These are phyloP conservation scores for Aplidium turbinatum DNA, from an alignment of 23 tunicate genomes.

Conservation along the genomic window DNA sequence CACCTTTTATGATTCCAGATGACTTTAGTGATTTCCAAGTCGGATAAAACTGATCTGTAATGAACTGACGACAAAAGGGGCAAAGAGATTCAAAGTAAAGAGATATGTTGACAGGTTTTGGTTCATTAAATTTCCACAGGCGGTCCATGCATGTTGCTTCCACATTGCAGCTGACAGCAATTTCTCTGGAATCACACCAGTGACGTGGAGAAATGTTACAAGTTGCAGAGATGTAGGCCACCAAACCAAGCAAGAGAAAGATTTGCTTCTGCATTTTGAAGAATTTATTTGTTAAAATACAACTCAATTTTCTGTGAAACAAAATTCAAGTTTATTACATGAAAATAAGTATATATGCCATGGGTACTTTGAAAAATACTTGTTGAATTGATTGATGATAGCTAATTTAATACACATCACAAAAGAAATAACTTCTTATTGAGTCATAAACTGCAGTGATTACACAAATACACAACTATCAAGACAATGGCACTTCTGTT, in stretches of 20 bases:
- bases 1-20: slow-evolving; percentile 60
- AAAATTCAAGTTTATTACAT: too few species aligned
- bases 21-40: slow-evolving; percentile 61
- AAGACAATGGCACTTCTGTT: too few species aligned
- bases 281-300: too few species aligned
- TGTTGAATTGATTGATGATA: too few species aligned
- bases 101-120: slow-evolving; percentile 58
- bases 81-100: slow-evolving; percentile 80
- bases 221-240: slow-evolving; percentile 19
- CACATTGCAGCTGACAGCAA: slow-evolving; percentile 71
- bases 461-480: too few species aligned
- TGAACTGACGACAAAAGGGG: slow-evolving; percentile 65
- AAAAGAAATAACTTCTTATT: too few species aligned
- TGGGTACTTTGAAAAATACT: too few species aligned
- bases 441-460: too few species aligned
- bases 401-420: too few species aligned
- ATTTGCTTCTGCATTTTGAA: too few species aligned
- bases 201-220: slow-evolving; percentile 52
- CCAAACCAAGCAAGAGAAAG: slow-evolving; percentile 19
- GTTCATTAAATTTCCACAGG: slow-evolving; percentile 8
- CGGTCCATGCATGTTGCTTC: slow-evolving; percentile 42
- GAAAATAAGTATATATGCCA: too few species aligned
- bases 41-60: slow-evolving; percentile 65
- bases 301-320: too few species aligned
- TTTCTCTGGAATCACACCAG: slow-evolving; percentile 68